A percentile compares a stretch with the other conserved stretches of the same genome.
Evolutionary conservation across 2,113 vertebrate species (phyloP).

Genomic region (Motacilla tschutschensis): DNA sequence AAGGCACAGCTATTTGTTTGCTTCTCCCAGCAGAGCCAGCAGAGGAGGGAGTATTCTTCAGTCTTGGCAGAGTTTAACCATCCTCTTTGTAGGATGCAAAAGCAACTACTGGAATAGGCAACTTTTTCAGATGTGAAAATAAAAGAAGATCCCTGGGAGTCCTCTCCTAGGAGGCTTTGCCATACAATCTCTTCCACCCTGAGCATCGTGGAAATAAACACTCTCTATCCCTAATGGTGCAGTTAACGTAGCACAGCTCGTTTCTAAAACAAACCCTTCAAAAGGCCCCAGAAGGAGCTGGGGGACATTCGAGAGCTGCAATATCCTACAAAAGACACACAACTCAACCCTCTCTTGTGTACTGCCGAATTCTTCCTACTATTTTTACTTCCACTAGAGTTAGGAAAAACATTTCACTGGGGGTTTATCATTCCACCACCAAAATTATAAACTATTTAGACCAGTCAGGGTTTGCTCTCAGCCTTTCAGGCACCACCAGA

Average conservation of each 20-base stretch:
- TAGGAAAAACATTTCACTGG: constrained; percentile 47
- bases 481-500: constrained; percentile 38
- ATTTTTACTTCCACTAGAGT: constrained; percentile 37
- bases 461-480: constrained; percentile 23
- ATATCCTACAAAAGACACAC: constrained; percentile 23
- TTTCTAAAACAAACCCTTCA: constrained; percentile 49
- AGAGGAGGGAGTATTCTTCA: constrained; percentile 10
- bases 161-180: background rate
- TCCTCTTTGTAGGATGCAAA: background rate
- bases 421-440: constrained; percentile 55
- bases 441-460: constrained; percentile 54
- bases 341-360: constrained; percentile 35
- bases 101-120: background rate
- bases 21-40: background rate
- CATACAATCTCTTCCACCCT: background rate
- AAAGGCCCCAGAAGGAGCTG: constrained; percentile 34
- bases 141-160: constrained; percentile 13
- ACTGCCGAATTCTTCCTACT: constrained; percentile 8
- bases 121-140: constrained; percentile 10
- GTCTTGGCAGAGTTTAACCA: constrained; percentile 11
- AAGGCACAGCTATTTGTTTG: constrained; percentile 4
- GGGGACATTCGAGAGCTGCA: constrained; percentile 1
- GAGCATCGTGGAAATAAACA: constrained; percentile 10
- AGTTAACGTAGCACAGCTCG: background rate
- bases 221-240: constrained; percentile 13